These are phyloP conservation scores for Cliona cf. orientalis DNA, from an alignment of 37 sponge, comb jelly and placozoan genomes.

Conservation along the genomic window DNA sequence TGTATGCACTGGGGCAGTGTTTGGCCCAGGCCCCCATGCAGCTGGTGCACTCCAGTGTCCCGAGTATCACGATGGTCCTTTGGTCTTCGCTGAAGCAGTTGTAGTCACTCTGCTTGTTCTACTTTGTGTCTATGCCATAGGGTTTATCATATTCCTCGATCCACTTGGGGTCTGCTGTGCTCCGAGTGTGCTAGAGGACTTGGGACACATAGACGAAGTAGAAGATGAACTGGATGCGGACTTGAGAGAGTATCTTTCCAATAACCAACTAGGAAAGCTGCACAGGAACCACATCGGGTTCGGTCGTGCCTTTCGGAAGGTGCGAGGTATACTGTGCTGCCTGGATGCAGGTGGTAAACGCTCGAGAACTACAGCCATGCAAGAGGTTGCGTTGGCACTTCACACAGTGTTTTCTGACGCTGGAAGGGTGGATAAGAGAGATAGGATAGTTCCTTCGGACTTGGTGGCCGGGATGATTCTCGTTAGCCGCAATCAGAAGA, in stretches of 20 bases:
- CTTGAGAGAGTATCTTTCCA: too few species aligned
- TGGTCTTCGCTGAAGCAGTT: slow-evolving; percentile 17
- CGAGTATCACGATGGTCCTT: slow-evolving; percentile 27
- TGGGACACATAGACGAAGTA: neutral
- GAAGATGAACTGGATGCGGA: too few species aligned
- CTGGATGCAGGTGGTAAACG: slow-evolving; percentile 11
- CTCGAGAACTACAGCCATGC: slow-evolving; percentile 26
- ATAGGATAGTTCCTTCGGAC: slow-evolving; percentile 38
- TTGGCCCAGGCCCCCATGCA: neutral
- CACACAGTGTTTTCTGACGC: slow-evolving; percentile 26
- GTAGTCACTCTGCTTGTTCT: neutral
- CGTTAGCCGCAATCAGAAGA: slow-evolving; percentile 20
- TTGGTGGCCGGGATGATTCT: slow-evolving; percentile 27
- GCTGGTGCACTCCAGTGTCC: slow-evolving; percentile 17
- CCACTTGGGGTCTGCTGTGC: slow-evolving; percentile 28
- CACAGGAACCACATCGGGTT: slow-evolving; percentile 3
- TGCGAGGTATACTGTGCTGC: neutral
- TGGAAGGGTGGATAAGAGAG: too few species aligned
- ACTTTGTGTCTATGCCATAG: neutral
- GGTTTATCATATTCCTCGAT: slow-evolving; percentile 13
- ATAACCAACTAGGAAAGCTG: neutral
- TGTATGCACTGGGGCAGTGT: slow-evolving; percentile 8
- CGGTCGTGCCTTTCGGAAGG: neutral
- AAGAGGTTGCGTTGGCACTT: slow-evolving; percentile 23
- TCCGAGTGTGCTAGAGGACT: slow-evolving; percentile 1